A percentile compares a stretch with the other conserved stretches of the same genome.
These are phyloP conservation scores for Anthopleura sola DNA, from an alignment of 64 coral and sea anemone species.

Conservation along the genomic window DNA sequence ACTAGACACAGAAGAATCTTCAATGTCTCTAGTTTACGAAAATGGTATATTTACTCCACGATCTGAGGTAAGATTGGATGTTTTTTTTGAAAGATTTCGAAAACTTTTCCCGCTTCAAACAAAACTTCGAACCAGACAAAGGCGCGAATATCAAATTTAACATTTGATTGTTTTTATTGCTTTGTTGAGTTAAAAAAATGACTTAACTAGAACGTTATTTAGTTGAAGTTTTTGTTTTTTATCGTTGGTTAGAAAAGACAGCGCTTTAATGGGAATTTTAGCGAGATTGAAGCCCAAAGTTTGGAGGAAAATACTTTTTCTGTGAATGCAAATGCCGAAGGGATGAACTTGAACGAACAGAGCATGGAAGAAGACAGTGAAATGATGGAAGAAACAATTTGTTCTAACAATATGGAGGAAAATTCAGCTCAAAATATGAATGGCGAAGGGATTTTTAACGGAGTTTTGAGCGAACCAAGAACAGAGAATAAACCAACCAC, in stretches of 20 bases:
- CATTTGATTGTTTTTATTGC: neutral
- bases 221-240: neutral
- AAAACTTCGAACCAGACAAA: neutral
- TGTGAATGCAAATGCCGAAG: neutral
- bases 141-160: conserved; percentile 12
- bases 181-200: neutral
- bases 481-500: neutral
- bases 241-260: neutral
- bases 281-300: neutral
- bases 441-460: neutral
- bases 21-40: neutral
- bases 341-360: neutral
- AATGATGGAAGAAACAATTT: neutral
- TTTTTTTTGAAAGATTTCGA: neutral
- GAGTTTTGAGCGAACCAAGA: neutral
- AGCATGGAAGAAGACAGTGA: neutral
- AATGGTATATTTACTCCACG: conserved; percentile 7
- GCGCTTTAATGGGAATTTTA: neutral
- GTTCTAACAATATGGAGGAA: neutral
- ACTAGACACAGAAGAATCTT: neutral
- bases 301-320: neutral
- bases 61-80: conserved; percentile 7
- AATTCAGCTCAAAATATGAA: neutral
- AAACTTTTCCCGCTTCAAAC: neutral
- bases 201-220: neutral